These are phyloP conservation scores for Gallinago stenura DNA, from an alignment of 2,797 vertebrate species.

Conservation along the genomic window DNA sequence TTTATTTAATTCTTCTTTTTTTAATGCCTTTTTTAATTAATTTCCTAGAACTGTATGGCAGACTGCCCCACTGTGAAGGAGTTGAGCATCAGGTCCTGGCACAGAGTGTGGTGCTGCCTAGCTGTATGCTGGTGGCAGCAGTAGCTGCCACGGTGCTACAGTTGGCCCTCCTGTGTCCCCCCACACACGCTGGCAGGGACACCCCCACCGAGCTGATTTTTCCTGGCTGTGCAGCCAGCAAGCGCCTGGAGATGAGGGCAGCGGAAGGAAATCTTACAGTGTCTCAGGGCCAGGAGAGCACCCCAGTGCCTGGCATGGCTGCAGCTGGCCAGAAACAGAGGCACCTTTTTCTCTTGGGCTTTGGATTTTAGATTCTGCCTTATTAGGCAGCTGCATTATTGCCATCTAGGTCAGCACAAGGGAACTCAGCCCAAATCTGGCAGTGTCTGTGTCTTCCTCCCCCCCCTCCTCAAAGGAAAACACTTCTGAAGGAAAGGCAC, in stretches of 20 bases:
- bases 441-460: not conserved
- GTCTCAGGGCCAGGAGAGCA: not conserved
- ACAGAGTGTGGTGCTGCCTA: not conserved
- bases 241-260: not conserved
- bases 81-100: constrained; percentile 35
- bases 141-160: not conserved
- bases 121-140: not conserved
- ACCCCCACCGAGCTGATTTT: not conserved
- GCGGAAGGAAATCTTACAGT: not conserved
- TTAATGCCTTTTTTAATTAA: not conserved
- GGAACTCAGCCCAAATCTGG: constrained; percentile 36
- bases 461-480: constrained; percentile 42
- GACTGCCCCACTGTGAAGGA: not conserved
- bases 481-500: constrained; percentile 42
- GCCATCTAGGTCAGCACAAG: not conserved
- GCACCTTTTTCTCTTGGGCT: constrained; percentile 21
- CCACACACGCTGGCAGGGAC: not conserved
- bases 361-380: constrained; percentile 12
- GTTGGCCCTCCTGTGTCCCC: not conserved
- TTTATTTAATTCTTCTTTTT: constrained; percentile 2
- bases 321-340: not conserved
- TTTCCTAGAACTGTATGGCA: constrained; percentile 36
- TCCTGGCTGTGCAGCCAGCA: not conserved
- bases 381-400: constrained; percentile 28
- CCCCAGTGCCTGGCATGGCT: not conserved